Conservation (phyloP, 2,888 invertebrate genomes). For the Tinea pellionella region DNA sequence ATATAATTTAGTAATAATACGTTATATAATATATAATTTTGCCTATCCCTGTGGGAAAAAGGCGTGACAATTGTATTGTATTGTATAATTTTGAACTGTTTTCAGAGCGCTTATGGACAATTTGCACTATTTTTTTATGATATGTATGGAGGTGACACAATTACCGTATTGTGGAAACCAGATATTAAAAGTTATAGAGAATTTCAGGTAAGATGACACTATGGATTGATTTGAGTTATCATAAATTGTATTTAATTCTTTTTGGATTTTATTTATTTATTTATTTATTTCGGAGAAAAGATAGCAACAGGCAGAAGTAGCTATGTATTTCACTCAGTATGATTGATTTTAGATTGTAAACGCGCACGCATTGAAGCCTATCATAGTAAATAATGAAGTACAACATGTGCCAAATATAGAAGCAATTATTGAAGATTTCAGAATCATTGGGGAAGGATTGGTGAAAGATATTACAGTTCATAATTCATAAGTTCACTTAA, state of each 20-base stretch:
- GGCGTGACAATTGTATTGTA: too few relatives aligned
- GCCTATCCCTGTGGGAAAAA: too few relatives aligned
- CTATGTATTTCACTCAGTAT: not conserved
- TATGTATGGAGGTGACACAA: slow-evolving; percentile 84
- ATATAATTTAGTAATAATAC: too few relatives aligned
- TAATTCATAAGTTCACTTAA: slow-evolving; percentile 14
- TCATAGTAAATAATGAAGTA: slow-evolving; percentile 35
- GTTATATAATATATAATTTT: too few relatives aligned
- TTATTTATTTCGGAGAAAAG: too few relatives aligned
- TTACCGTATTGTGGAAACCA: slow-evolving; percentile 89
- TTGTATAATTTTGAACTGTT: slow-evolving; percentile 16
- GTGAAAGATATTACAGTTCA: slow-evolving; percentile 64
- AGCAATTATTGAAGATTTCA: slow-evolving; percentile 79
- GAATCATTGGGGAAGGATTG: slow-evolving; percentile 74
- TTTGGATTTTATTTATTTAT: too few relatives aligned
- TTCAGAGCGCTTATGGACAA: slow-evolving; percentile 77
- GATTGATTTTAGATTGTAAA: slow-evolving; percentile 61
- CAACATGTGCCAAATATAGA: slow-evolving; percentile 72
- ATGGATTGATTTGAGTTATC: too few relatives aligned
- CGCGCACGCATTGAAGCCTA: slow-evolving; percentile 66
- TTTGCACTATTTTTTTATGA: slow-evolving; percentile 92
- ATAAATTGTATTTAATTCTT: slow-evolving; percentile 15
- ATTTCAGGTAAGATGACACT: slow-evolving; percentile 78
- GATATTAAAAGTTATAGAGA: slow-evolving; percentile 68
- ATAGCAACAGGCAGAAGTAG: too few relatives aligned